Evolutionary conservation across 64 coral and sea anemone genomes (phyloP), one percentile per base, ranked within the genome.

Genomic region (Actinia equina): DNA sequence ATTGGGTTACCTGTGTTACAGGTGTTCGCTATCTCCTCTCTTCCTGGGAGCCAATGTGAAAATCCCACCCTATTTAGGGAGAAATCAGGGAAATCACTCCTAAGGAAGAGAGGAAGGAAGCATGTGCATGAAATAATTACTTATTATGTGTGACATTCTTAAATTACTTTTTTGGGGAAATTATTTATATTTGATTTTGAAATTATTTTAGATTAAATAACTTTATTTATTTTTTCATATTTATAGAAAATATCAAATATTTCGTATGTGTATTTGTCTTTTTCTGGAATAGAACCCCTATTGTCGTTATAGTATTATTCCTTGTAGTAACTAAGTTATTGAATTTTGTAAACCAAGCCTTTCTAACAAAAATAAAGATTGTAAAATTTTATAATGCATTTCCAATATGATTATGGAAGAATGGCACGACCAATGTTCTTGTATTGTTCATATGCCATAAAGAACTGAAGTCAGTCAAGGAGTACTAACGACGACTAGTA

Each of bases 361-460:
- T 57, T 57, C 7, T 57, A 57, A 57, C 55, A 57, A 57, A 54
- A 57, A 57, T 57, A 23, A 65, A 65, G 13, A 27, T 25, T 41
- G 30, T 43, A 60, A 60, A 70, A 42, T 11, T 10, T 71, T 1
- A 14, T 30, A 26, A 25, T 74, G 25, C 3, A 71, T 71, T 9
- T 37, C 30, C 30, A 11, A 71, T 37, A 14, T 15, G 26, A 74
- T 52, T 52, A 86, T 17, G 43, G 44, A 83, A 83, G 61, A 84
- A 53, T 43, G 9, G 15, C 12, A 49, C 44, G 44, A 53, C 97
- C 97, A 91, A 93, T 87, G 77, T 83, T 99, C 88, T 95, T 99
- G 93, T 99, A 99, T 82, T 99, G 97, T 91, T 99, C 97, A 88
- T 83, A 99, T 60, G 97, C 89, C 97, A 99, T 99, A 80, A 99